phyloP scores from a whole-genome alignment of 2,113 vertebrate species.

The Ahaetulla prasina region DNA sequence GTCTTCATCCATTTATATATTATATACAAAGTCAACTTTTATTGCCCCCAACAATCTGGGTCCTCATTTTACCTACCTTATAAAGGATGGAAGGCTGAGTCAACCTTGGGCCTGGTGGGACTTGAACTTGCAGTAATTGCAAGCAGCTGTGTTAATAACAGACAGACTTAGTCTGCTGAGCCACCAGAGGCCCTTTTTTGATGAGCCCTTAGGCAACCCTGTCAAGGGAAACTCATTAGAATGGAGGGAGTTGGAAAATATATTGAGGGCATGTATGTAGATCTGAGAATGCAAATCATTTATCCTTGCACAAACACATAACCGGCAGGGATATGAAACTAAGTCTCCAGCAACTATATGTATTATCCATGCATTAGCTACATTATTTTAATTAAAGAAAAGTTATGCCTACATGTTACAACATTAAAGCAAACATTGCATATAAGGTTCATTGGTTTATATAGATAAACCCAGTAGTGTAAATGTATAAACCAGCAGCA shows the following conservation, averaged over 20 bases:
- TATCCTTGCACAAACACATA: not conserved
- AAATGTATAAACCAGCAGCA: not conserved
- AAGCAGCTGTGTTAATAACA: no score
- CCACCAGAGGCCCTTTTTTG: no score
- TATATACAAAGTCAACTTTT: no score
- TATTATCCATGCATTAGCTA: not conserved
- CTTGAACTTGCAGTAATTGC: no score
- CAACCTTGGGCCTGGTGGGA: no score
- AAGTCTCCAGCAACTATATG: not conserved
- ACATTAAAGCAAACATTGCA: not conserved
- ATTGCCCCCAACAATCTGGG: no score
- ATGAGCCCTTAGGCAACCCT: not conserved
- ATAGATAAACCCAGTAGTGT: not conserved
- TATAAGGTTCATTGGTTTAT: not conserved
- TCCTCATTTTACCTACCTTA: no score
- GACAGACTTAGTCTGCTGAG: no score
- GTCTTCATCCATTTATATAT: no score
- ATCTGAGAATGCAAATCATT: not conserved
- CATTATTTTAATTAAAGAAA: not conserved
- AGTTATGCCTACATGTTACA: not conserved
- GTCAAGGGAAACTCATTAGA: not conserved
- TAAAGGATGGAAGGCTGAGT: no score
- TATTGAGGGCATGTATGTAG: not conserved
- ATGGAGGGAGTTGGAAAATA: not conserved
- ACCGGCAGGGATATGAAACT: not conserved